Evolutionary conservation across 2,797 vertebrate species (phyloP).

Genomic region (Enteromius mattozi): DNA sequence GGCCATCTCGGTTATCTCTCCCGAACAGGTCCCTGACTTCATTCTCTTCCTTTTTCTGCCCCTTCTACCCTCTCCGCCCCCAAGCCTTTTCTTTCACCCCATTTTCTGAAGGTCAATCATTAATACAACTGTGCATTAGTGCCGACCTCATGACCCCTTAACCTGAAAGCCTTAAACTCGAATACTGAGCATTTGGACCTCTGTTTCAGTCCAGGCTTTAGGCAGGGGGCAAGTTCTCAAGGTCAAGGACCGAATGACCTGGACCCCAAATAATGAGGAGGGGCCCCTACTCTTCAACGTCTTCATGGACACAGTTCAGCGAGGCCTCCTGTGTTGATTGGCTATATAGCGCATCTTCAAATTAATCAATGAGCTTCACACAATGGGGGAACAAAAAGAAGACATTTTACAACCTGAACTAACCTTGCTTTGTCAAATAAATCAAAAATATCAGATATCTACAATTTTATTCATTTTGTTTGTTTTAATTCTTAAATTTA

Average conservation of each 20-base stretch:
- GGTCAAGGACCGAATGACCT: conserved; percentile 79
- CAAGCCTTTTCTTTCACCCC: conserved; percentile 62
- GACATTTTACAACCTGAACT: background rate
- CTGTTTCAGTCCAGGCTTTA: conserved; percentile 62
- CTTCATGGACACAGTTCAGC: conserved; percentile 66
- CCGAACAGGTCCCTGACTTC: conserved; percentile 80
- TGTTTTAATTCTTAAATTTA: background rate
- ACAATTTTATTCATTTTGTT: no score
- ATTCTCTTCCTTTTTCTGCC: conserved; percentile 79
- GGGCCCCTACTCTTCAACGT: conserved; percentile 67
- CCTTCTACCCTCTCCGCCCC: conserved; percentile 59
- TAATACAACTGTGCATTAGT: conserved; percentile 80
- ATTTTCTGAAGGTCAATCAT: conserved; percentile 83
- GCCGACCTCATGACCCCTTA: conserved; percentile 74
- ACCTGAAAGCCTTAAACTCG: conserved; percentile 73
- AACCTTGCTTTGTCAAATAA: background rate
- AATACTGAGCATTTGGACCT: conserved; percentile 69
- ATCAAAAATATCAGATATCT: background rate
- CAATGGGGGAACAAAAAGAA: conserved; percentile 65
- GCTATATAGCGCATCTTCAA: conserved; percentile 70
- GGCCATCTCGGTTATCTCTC: conserved; percentile 83
- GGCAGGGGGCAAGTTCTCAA: conserved; percentile 67
- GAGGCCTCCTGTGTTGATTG: conserved; percentile 73
- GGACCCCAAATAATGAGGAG: conserved; percentile 72
- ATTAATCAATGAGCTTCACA: conserved; percentile 79